Percentiles rank a stretch among this genome's conserved stretches.
Evolutionary conservation across 2,113 vertebrate genomes (phyloP).

Genomic region (Hippocampus comes): DNA sequence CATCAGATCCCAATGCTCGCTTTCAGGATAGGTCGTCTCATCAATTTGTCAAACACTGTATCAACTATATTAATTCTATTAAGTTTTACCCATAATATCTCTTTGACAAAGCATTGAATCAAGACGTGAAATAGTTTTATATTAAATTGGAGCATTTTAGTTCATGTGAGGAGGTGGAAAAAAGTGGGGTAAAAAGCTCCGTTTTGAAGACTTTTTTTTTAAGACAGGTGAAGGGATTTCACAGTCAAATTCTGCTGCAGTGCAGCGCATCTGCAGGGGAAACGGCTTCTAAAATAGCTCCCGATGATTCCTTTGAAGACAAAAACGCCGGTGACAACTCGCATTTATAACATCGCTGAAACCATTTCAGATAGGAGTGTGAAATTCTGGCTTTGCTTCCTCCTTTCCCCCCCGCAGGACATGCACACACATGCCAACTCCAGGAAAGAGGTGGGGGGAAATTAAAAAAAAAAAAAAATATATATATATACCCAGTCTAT

Average conservation of each 20-base stretch:
- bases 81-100: neutral
- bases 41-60: neutral
- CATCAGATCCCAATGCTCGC: too few relatives aligned
- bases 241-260: slow-evolving; percentile 55
- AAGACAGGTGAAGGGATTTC: slow-evolving; percentile 57
- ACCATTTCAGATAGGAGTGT: slow-evolving; percentile 70
- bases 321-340: slow-evolving; percentile 65
- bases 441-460: slow-evolving; percentile 43
- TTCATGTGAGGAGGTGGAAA: slow-evolving; percentile 19
- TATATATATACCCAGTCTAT: slow-evolving; percentile 46
- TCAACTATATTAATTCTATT: neutral
- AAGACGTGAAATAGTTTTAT: neutral
- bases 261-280: slow-evolving; percentile 49
- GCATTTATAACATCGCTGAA: slow-evolving; percentile 73
- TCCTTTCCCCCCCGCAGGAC: slow-evolving; percentile 63
- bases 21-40: neutral
- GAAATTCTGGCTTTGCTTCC: slow-evolving; percentile 70
- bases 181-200: neutral
- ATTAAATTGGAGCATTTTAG: neutral
- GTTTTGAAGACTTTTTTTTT: slow-evolving; percentile 39
- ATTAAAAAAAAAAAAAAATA: neutral
- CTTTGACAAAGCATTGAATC: neutral
- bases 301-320: slow-evolving; percentile 69
- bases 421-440: slow-evolving; percentile 68
- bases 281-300: slow-evolving; percentile 66